Evolutionary conservation across 2,113 vertebrate genomes (phyloP).

Genomic region (Pontoporia blainvillei): DNA sequence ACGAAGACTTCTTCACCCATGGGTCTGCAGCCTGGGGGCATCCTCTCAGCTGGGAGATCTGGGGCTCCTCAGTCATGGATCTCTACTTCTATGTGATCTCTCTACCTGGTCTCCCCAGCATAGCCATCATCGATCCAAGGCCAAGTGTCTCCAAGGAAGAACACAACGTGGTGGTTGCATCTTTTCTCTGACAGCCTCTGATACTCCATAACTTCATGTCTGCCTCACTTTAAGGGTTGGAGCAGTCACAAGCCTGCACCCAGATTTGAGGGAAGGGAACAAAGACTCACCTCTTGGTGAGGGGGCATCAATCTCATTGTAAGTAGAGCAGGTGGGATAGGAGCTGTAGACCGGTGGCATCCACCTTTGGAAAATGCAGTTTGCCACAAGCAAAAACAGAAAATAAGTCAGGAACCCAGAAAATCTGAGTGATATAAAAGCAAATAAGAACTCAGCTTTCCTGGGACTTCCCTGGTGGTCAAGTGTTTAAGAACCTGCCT

Average conservation of each 20-base stretch:
- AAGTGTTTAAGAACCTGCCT: too few relatives aligned
- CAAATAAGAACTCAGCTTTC: not conserved
- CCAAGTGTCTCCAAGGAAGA: not conserved
- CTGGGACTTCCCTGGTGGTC: too few relatives aligned
- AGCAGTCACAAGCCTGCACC: not conserved
- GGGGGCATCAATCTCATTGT: not conserved
- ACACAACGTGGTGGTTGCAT: not conserved
- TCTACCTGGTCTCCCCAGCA: not conserved
- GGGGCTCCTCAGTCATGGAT: not conserved
- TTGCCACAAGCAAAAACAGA: not conserved
- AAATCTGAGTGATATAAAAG: not conserved
- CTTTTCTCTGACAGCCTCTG: not conserved
- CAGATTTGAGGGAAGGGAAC: not conserved
- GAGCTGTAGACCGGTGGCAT: fast-evolving
- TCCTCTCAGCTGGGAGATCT: not conserved
- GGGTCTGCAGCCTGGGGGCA: not conserved
- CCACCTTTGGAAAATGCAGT: not conserved
- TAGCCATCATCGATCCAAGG: not conserved
- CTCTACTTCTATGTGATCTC: not conserved
- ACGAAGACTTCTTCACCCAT: not conserved
- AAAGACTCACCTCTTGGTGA: not conserved
- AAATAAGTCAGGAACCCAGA: not conserved
- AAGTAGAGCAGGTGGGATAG: not conserved
- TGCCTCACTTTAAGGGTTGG: not conserved
- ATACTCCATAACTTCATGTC: not conserved